Evolutionary conservation across 2,888 invertebrate genomes (phyloP).

Genomic region (Osedax fenrisi): DNA sequence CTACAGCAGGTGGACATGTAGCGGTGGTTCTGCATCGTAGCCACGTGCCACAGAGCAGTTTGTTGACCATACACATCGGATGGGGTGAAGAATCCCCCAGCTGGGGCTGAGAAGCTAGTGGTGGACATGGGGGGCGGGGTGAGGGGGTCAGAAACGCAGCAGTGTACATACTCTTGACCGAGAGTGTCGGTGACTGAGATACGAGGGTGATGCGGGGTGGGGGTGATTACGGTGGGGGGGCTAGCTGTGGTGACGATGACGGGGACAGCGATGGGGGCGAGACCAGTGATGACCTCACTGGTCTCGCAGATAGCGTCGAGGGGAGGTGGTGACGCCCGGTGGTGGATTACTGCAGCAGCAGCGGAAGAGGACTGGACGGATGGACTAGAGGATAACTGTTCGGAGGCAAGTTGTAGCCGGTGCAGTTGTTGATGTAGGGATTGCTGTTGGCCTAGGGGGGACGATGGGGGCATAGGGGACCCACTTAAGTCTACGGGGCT

Average conservation of each 20-base stretch:
- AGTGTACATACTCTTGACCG: neutral
- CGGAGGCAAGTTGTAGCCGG: neutral
- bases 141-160: neutral
- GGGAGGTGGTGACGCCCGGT: neutral
- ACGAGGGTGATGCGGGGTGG: neutral
- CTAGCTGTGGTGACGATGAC: neutral
- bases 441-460: neutral
- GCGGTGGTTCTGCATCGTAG: neutral
- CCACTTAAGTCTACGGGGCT: no score
- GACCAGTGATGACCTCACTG: neutral
- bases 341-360: neutral
- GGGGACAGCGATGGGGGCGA: neutral
- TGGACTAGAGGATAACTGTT: neutral
- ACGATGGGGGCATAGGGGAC: no score
- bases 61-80: neutral
- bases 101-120: neutral
- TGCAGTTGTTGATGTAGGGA: neutral
- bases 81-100: neutral
- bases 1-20: neutral
- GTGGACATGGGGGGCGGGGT: neutral
- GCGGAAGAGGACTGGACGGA: neutral
- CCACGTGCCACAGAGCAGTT: neutral
- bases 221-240: neutral
- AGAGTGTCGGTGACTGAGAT: neutral
- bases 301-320: neutral